These are phyloP conservation scores for Caenorhabditis briggsae DNA, from an alignment of 1,140 invertebrate genomes.

Conservation along the genomic window DNA sequence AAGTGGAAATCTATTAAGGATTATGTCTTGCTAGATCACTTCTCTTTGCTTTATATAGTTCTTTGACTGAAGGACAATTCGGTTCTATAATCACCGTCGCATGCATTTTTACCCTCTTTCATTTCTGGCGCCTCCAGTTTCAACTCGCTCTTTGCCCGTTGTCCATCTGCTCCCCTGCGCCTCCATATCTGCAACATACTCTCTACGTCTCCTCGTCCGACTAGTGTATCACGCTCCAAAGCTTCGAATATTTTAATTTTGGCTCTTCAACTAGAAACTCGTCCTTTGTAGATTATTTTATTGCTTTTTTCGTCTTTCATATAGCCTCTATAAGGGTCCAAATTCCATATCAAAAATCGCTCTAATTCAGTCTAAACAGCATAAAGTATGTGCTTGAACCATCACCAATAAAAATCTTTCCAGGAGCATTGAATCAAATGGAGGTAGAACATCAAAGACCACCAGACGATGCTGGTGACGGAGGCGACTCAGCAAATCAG, in stretches of 20 bases:
- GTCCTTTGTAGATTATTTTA: neutral
- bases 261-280: neutral
- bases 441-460: slow-evolving; percentile 24
- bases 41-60: too few relatives aligned
- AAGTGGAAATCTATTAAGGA: too few relatives aligned
- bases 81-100: neutral
- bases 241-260: slow-evolving; percentile 22
- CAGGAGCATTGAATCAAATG: neutral
- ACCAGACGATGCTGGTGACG: neutral
- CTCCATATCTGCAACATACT: neutral
- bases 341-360: too few relatives aligned
- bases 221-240: slow-evolving; percentile 30
- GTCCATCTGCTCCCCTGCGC: neutral
- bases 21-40: too few relatives aligned
- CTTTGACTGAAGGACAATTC: neutral
- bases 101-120: slow-evolving; percentile 8
- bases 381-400: too few relatives aligned
- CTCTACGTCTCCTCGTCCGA: too few relatives aligned
- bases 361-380: too few relatives aligned
- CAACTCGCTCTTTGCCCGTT: neutral
- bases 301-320: too few relatives aligned
- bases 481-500: neutral
- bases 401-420: neutral
- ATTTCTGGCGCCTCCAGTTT: neutral
- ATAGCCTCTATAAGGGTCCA: too few relatives aligned